Evolutionary conservation across 2,113 vertebrate genomes (phyloP).

Genomic region (Trogon melanurus): DNA sequence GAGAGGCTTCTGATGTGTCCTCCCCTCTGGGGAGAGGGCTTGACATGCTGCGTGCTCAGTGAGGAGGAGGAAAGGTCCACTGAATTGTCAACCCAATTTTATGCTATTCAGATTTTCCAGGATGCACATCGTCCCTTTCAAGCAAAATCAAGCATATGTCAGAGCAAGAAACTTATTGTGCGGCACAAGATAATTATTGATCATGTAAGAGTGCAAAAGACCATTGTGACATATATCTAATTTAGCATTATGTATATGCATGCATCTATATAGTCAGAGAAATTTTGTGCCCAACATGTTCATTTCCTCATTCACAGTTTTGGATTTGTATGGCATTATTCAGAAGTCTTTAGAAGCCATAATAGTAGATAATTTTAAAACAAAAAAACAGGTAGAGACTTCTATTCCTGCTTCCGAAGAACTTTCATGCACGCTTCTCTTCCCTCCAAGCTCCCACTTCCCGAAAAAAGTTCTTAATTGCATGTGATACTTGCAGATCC

Average conservation of each 20-base stretch:
- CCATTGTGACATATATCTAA: conserved; percentile 24
- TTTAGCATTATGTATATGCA: neutral
- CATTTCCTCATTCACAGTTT: neutral
- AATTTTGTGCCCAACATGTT: neutral
- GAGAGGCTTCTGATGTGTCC: conserved; percentile 73
- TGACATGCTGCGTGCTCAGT: conserved; percentile 77
- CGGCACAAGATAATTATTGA: conserved; percentile 83
- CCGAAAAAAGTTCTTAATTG: neutral
- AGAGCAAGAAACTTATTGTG: conserved; percentile 85
- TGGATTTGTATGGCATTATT: neutral
- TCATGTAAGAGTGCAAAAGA: conserved; percentile 61
- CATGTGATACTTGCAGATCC: neutral
- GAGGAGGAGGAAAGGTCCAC: conserved; percentile 77
- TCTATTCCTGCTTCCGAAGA: neutral
- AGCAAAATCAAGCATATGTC: conserved; percentile 87
- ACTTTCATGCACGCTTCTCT: too few species aligned
- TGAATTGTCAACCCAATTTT: conserved; percentile 83
- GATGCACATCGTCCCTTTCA: conserved; percentile 79
- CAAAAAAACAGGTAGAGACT: rapidly evolving
- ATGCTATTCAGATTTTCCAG: conserved; percentile 84
- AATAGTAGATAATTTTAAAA: neutral
- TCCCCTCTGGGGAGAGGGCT: conserved; percentile 78
- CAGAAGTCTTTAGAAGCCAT: neutral
- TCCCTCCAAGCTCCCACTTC: too few species aligned
- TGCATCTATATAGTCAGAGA: neutral